Evolutionary conservation across 2,888 invertebrate species (phyloP), one percentile per base, ranked within the genome.

Genomic region (Chalcis sispes): DNA sequence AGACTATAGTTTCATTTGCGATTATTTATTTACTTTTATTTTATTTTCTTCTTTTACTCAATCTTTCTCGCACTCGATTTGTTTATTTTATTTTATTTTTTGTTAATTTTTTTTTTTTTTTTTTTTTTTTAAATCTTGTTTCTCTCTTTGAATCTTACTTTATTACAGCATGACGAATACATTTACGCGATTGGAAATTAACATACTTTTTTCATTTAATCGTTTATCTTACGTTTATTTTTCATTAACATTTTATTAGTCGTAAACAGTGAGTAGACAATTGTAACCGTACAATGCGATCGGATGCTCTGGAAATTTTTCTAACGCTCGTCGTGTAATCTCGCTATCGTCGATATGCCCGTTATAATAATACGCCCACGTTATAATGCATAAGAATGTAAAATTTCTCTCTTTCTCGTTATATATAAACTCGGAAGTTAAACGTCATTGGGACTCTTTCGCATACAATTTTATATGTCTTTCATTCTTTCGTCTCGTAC

Each of bases 91-190:
- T n/a, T 48, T 13, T 73, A 58, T 72, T 67, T 25, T 36, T 7
- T 10, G 10, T 36, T 7, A 4, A 7, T 36, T 36, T 10, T 36
- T 36, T 36, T 36, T n/a, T 42, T 42, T 13, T 42, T 15, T 42
- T 42, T 15, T 42, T 15, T 42, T 42, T 77, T 75, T 64, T 74
- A 67, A 76, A 80, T 79, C 80, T 83, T 18, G 7, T 18, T 1
- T 48, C 18, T 23, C 79, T 75, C 74, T 61, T 78, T 73, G 77
- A 72, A 77, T 80, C 76, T 69, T 50, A 50, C 65, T 77, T 69
- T 65, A 59, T 69, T 59, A 62, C 52, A 20, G 62, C 64, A 71
- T 36, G 66, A 71, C 59, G 66, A 52, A 75, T 61, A 76, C 64
- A 76, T 76, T 72, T 66, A 72, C 61, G 70, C 72, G 52, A 77